A percentile compares a stretch with the other conserved stretches of the same genome.
Conservation (phyloP, 2,797 vertebrate genomes). For the Pelobates cultripes region DNA sequence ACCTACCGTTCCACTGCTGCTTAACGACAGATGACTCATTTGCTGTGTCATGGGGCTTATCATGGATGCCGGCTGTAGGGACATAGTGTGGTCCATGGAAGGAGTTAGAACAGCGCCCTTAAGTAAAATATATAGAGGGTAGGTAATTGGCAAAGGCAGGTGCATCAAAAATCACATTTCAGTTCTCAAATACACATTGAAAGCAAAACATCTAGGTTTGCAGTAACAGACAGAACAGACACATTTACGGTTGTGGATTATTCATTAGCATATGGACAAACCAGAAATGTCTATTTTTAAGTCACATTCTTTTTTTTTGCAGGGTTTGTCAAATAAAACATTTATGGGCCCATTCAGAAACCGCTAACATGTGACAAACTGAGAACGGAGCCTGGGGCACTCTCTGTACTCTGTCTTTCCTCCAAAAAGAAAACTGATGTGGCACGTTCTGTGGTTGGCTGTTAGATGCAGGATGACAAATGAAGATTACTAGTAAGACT, state of each 20-base stretch:
- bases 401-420: neutral
- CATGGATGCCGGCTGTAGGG: slow-evolving; percentile 94
- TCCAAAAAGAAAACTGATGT: no score
- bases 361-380: neutral
- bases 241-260: neutral
- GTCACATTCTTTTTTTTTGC: neutral
- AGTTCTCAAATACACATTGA: no score
- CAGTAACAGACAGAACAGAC: slow-evolving; percentile 19
- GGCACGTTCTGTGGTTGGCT: no score
- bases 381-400: neutral
- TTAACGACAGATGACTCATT: slow-evolving; percentile 95
- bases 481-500: no score
- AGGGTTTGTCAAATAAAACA: neutral
- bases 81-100: slow-evolving; percentile 97
- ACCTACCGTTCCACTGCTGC: slow-evolving; percentile 91
- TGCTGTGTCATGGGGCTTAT: slow-evolving; percentile 93
- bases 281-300: neutral
- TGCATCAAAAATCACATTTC: no score
- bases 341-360: slow-evolving; percentile 14
- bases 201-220: no score
- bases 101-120: slow-evolving; percentile 96
- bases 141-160: no score
- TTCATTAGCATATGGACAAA: no score
- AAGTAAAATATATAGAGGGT: neutral
- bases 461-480: no score